Conservation (phyloP, 1,140 invertebrate genomes). For the Chlorops oryzae region DNA sequence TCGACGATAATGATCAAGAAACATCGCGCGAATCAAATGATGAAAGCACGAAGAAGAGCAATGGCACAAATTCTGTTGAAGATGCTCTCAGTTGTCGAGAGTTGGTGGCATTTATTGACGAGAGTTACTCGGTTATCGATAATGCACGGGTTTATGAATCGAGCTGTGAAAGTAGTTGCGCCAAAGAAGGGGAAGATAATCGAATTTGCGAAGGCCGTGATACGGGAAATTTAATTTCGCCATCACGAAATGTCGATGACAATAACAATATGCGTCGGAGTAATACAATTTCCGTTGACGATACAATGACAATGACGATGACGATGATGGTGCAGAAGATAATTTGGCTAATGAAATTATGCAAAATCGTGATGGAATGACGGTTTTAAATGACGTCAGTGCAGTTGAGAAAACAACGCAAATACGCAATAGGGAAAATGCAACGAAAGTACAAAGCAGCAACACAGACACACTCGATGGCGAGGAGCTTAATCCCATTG, state of each 20-base stretch:
- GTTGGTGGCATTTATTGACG: constrained; percentile 37
- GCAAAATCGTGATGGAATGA: no score
- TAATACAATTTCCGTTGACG: not conserved
- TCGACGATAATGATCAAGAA: not conserved
- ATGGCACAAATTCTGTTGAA: not conserved
- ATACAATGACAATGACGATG: not conserved
- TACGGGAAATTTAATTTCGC: constrained; percentile 9
- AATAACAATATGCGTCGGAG: constrained; percentile 24
- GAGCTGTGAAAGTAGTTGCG: not conserved
- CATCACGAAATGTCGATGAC: constrained; percentile 24
- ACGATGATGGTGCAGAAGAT: no score
- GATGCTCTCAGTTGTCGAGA: constrained; percentile 19
- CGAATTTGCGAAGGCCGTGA: constrained; percentile 4
- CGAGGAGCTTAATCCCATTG: not conserved
- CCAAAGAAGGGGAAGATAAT: constrained; percentile 1
- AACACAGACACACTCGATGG: not conserved
- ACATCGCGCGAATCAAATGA: not conserved
- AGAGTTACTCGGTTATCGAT: constrained; percentile 38
- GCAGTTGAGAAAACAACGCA: no score
- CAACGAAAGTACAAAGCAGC: not conserved
- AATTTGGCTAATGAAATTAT: no score
- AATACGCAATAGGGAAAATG: not conserved
- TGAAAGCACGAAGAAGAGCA: not conserved
- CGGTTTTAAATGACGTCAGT: no score
- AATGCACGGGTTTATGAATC: constrained; percentile 6